phyloP scores from a whole-genome alignment of 1,140 invertebrate genomes.

The Zaprionus capensis region DNA sequence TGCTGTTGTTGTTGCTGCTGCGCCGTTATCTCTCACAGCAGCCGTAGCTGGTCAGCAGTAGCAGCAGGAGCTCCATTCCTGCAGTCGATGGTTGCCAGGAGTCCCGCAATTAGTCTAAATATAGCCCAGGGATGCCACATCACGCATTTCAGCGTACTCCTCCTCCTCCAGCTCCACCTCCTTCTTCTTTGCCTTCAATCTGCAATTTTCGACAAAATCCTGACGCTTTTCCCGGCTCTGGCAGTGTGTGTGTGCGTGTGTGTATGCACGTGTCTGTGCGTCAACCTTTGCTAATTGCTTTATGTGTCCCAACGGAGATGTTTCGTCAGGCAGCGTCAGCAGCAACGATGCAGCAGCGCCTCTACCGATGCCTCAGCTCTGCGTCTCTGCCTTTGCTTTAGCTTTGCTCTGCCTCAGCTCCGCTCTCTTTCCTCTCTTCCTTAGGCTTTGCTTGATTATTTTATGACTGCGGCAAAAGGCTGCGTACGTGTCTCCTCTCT shows the following conservation, averaged over 20 bases:
- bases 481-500: slow-evolving; percentile 44
- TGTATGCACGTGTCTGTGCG: slow-evolving; percentile 7
- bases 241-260: slow-evolving; percentile 14
- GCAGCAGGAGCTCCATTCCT: slow-evolving; percentile 37
- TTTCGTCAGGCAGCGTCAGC: slow-evolving; percentile 73
- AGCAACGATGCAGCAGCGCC: slow-evolving; percentile 19
- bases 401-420: slow-evolving; percentile 27
- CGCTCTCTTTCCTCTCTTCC: slow-evolving; percentile 12
- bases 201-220: slow-evolving; percentile 25
- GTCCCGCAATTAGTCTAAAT: slow-evolving; percentile 75
- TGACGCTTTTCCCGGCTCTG: slow-evolving; percentile 19
- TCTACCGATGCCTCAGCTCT: slow-evolving; percentile 9
- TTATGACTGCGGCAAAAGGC: slow-evolving; percentile 77
- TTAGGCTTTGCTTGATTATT: slow-evolving; percentile 78
- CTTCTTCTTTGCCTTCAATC: too few relatives aligned
- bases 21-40: slow-evolving; percentile 65
- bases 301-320: slow-evolving; percentile 78
- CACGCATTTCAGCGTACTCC: slow-evolving; percentile 52
- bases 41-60: slow-evolving; percentile 40
- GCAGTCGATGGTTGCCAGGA: slow-evolving; percentile 39
- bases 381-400: background rate
- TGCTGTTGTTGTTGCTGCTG: slow-evolving; percentile 32
- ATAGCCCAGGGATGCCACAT: slow-evolving; percentile 57
- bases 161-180: background rate
- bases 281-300: slow-evolving; percentile 80